phyloP scores from a whole-genome alignment of 2,113 vertebrate species.

The Podarcis cretensis region DNA sequence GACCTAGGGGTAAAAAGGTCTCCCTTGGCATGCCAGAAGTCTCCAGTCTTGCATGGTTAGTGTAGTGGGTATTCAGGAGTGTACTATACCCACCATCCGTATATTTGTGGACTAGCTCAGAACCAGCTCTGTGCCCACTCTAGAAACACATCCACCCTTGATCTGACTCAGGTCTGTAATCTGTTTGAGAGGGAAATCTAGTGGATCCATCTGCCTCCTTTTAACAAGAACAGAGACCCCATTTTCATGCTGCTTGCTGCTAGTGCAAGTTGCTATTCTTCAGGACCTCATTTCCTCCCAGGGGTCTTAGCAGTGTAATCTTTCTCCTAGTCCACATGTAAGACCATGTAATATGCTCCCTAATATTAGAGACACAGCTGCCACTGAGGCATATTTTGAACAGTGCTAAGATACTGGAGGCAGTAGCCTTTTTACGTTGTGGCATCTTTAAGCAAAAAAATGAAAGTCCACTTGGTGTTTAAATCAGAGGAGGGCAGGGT shows the following conservation, averaged over 20 bases:
- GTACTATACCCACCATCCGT: neutral
- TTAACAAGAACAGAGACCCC: too few species aligned
- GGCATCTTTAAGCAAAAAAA: too few species aligned
- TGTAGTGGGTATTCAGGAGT: too few species aligned
- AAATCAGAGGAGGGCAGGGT: too few species aligned
- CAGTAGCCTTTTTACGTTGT: too few species aligned
- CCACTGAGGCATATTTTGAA: neutral
- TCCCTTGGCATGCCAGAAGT: too few species aligned
- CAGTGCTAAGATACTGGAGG: neutral
- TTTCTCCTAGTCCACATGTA: neutral
- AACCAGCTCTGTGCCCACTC: neutral
- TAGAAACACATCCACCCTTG: neutral
- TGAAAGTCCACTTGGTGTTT: too few species aligned
- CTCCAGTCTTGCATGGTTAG: too few species aligned
- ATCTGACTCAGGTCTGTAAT: neutral
- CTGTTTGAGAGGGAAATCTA: neutral
- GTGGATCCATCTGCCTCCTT: too few species aligned
- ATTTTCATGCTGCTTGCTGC: neutral
- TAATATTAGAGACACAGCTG: too few species aligned
- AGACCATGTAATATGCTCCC: neutral
- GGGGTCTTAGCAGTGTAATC: neutral
- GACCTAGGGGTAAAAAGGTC: too few species aligned
- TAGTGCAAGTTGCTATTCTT: neutral
- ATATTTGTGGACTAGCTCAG: neutral
- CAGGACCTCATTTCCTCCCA: neutral